A percentile compares a stretch with the other conserved stretches of the same genome.
These are phyloP conservation scores for Stichodactyla helianthus DNA, from an alignment of 64 coral and sea anemone species.

Conservation along the genomic window DNA sequence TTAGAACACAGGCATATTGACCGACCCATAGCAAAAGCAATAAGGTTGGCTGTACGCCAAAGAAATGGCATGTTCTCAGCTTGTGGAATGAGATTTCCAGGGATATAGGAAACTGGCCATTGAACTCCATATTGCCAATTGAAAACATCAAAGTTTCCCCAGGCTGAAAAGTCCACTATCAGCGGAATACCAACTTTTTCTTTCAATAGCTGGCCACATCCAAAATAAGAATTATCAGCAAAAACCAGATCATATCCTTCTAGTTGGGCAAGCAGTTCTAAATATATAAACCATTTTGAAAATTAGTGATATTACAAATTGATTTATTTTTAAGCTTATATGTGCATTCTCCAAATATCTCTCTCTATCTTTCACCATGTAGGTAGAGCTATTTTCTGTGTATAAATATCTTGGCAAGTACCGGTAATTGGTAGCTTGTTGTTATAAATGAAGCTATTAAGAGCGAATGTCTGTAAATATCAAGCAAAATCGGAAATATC, in stretches of 20 bases:
- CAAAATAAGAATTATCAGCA: slow-evolving; percentile 3
- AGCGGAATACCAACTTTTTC: slow-evolving; percentile 2
- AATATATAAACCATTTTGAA: too few relatives aligned
- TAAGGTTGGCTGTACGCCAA: background rate
- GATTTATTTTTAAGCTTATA: too few relatives aligned
- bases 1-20: background rate
- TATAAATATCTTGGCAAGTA: too few relatives aligned
- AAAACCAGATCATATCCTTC: slow-evolving; percentile 11
- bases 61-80: background rate
- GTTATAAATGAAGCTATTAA: too few relatives aligned
- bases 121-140: background rate
- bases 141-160: background rate
- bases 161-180: slow-evolving; percentile 10
- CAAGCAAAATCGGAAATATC: too few relatives aligned
- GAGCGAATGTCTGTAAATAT: too few relatives aligned
- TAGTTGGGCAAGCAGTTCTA: background rate
- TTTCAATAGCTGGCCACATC: background rate
- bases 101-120: slow-evolving; percentile 11
- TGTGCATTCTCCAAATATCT: too few relatives aligned
- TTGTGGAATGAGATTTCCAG: background rate
- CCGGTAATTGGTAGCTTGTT: too few relatives aligned
- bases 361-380: too few relatives aligned
- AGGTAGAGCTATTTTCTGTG: too few relatives aligned
- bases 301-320: too few relatives aligned
- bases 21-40: background rate